Conservation (phyloP, 35 echinoderm and acorn worm genomes). For the Amphiura filiformis region DNA sequence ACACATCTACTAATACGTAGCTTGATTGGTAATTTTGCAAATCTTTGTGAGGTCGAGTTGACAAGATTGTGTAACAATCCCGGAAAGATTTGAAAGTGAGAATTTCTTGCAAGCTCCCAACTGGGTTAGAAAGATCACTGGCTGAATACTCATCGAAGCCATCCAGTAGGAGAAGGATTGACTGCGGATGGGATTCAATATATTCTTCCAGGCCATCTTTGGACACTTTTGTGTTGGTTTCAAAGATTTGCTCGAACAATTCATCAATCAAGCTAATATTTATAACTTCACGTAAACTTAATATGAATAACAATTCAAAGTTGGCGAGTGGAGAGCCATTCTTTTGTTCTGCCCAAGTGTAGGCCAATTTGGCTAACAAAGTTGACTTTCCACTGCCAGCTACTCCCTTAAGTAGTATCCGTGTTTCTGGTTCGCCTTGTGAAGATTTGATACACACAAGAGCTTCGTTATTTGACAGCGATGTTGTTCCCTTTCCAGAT, state of each 20-base stretch:
- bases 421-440: background rate
- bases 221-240: background rate
- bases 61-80: background rate
- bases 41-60: too few relatives aligned
- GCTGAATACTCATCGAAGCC: constrained; percentile 11
- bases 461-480: background rate
- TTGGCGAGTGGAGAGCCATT: background rate
- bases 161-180: constrained; percentile 9
- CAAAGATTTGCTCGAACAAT: too few relatives aligned
- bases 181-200: background rate
- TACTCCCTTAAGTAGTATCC: background rate
- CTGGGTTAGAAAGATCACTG: background rate
- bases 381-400: background rate
- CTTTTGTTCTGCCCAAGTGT: background rate
- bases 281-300: too few relatives aligned
- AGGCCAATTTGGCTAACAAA: background rate
- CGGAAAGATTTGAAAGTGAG: background rate
- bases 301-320: background rate
- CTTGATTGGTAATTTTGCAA: too few relatives aligned
- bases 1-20: too few relatives aligned
- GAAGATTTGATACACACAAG: background rate
- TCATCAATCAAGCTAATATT: too few relatives aligned
- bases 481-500: background rate
- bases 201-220: background rate
- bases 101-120: background rate